Base-by-base conservation (phyloP, 2,113 vertebrate species). In the Clarias batrachus region DNA sequence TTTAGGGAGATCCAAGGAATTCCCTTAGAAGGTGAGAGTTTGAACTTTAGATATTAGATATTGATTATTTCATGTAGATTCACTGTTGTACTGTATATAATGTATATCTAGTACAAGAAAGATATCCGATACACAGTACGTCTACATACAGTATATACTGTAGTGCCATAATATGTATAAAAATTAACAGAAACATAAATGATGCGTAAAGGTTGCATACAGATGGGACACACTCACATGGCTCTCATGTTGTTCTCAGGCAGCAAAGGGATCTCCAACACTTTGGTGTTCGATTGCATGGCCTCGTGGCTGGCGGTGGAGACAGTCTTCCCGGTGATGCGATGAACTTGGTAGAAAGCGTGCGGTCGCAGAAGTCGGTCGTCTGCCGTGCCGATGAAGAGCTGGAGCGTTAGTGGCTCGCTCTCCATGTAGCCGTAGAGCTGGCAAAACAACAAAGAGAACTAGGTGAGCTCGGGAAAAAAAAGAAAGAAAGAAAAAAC, bases 311-410 rank as follows among this genome's bases (percentile, higher is more conserved):
- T 99, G 90, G 96, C 96, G 27, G 98, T 99, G 89, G 97, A 98
- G 84, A 99, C 98, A 0, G 98, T 99, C 94, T 99, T 99, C 57
- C 98, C 98, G 0, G 98, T 99, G 95, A 99, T 99, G 3, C 98
- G 96, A 90, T 99, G 98, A 73, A 99, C 98, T 95, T 99, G 98
- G 95, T 99, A 99, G 95, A 99, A 99, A 89, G 98, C 98, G 54
- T 99, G 98, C 0, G 98, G 98, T 83, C 98, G 93, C 92, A 99
- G 96, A 90, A 99, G 96, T 87, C 98, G 93, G 95, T 99, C 98
- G n/a, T 99, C 98, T 0, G 98, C 98, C 0, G 98, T 99, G 88
- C 98, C 98, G 0, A 99, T 99, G 94, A 99, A 99, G 90, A 99
- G 95, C 96, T 99, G 98, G 62, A 99, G 94, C 0, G 96, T 99